phyloP scores from a whole-genome alignment of 2,113 vertebrate species.

The Cathartes aura region DNA sequence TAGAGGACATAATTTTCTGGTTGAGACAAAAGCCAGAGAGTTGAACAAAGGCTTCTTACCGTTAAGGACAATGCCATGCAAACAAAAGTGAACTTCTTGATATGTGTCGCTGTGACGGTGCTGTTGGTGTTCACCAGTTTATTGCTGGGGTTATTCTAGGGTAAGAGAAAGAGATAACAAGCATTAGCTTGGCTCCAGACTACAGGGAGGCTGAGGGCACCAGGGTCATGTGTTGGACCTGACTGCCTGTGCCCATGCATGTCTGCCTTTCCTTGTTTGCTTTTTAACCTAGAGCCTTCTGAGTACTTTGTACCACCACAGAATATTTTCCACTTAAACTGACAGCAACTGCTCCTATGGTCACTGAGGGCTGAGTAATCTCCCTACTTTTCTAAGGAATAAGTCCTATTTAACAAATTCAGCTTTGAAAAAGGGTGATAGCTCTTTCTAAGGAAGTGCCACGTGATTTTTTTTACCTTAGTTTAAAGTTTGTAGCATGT shows the following conservation, averaged over 20 bases:
- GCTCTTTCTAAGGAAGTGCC: not conserved
- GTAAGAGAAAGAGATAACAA: slow-evolving; percentile 20
- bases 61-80: slow-evolving; percentile 92
- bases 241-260: not conserved
- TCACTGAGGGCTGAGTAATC: not conserved
- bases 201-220: not conserved
- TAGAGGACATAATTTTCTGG: not conserved
- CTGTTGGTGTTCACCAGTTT: slow-evolving; percentile 81
- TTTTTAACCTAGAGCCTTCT: slow-evolving; percentile 12
- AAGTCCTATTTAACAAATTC: not conserved
- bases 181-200: slow-evolving; percentile 26
- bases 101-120: slow-evolving; percentile 86
- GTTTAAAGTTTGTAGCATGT: not conserved
- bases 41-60: slow-evolving; percentile 81
- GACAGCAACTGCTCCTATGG: not conserved
- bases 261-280: slow-evolving; percentile 9
- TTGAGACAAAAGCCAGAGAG: not conserved
- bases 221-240: not conserved
- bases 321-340: not conserved
- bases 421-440: not conserved
- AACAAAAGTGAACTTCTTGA: slow-evolving; percentile 95
- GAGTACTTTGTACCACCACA: not conserved
- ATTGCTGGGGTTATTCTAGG: slow-evolving; percentile 94
- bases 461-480: not conserved
- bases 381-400: not conserved